Evolutionary conservation across 2,888 invertebrate genomes (phyloP), one percentile per base, ranked within the genome.

Genomic region (Druceiella hillmani): DNA sequence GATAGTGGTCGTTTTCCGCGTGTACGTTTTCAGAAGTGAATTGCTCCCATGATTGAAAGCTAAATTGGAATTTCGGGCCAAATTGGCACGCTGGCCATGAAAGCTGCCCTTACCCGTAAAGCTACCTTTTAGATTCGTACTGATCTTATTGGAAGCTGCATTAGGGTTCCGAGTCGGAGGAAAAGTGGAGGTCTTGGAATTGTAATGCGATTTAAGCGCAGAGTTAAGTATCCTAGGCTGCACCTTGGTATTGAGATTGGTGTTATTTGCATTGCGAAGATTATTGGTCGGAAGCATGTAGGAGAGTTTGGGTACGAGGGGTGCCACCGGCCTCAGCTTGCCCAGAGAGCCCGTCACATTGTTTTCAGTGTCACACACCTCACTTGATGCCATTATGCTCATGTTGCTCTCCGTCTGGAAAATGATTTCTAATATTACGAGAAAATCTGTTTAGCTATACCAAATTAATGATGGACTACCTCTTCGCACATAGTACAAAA

Each of bases 271-370:
- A 44, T 70, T 71, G 0, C 67, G 50, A 3, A 69, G 55, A 51
- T 66, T 70, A 53, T 66, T 66, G 0, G 71, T 71, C 0, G 71
- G 70, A 52, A 65, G 44, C 67, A 71, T 69, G 54, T 70, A 71
- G 58, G 62, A 65, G 17, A 34, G 49, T 55, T 68, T 70, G 17
- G 68, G 62, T 64, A 66, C 65, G 3, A 68, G 64, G 1, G 65
- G 60, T 16, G 71, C 59, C 2, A 67, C 66, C 9, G 66, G 67
- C 41, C 64, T 69, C 55, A 70, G 69, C 42, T 67, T 69, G 43
- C 68, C 66, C 41, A 70, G 68, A 10, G 70, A 69, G 1, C 62
- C 33, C 0, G 67, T 66, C 17, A 70, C 64, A 54, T 70, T 71
- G 57, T 69, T 68, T 31, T 71, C 69, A 0, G 62, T 58, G 49